phyloP scores from a whole-genome alignment of 2,888 invertebrate species.

The Cepaea hortensis region DNA sequence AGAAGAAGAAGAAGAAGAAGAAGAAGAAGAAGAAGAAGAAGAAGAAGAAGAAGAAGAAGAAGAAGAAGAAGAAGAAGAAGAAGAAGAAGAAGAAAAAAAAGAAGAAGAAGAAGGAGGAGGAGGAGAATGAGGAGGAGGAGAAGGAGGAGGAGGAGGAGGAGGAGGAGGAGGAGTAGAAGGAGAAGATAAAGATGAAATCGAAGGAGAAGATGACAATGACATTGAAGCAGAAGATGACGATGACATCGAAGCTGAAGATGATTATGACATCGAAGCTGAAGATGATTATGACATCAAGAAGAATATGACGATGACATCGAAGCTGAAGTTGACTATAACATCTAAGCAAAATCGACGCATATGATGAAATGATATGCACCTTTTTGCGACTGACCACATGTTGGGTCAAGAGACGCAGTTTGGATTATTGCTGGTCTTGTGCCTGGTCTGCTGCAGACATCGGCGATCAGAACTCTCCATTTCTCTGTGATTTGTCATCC shows the following conservation, averaged over 20 bases:
- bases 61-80: constrained; percentile 16
- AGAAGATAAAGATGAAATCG: neutral
- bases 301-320: no score
- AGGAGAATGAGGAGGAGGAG: neutral
- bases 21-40: neutral
- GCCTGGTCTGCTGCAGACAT: no score
- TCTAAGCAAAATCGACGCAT: no score
- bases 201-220: neutral
- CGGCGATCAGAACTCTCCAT: no score
- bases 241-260: constrained; percentile 13
- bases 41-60: constrained; percentile 34
- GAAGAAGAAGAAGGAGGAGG: neutral
- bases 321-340: no score
- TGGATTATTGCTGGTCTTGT: no score
- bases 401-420: no score
- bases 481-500: no score
- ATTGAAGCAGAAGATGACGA: neutral
- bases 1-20: no score
- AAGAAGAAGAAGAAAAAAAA: neutral
- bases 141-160: constrained; percentile 8
- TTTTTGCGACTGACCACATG: neutral
- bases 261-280: neutral
- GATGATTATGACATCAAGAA: no score
- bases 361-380: constrained; percentile 3
- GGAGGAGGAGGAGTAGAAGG: neutral